A percentile compares a stretch with the other conserved stretches of the same genome.
phyloP scores from a whole-genome alignment of 1,140 invertebrate species.

The Plodia interpunctella region DNA sequence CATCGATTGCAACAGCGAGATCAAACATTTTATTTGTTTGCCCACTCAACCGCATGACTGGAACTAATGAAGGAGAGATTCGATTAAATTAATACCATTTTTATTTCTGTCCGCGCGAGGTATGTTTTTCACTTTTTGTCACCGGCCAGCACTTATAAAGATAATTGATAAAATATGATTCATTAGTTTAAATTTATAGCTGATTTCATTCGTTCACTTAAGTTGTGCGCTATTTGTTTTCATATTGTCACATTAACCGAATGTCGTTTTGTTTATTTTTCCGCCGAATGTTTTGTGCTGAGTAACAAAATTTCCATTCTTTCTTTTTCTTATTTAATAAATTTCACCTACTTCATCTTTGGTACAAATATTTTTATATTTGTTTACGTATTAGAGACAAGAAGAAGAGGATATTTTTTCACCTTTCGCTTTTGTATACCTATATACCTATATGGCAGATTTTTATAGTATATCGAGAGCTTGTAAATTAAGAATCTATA shows the following conservation, averaged over 20 bases:
- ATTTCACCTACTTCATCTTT: too few relatives aligned
- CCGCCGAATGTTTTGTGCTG: not conserved
- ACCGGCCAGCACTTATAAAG: slow-evolving; percentile 24
- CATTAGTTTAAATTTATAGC: slow-evolving; percentile 41
- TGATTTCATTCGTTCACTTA: slow-evolving; percentile 31
- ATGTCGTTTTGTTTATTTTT: slow-evolving; percentile 4
- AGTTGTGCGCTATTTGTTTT: slow-evolving; percentile 19
- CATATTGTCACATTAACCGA: slow-evolving; percentile 13
- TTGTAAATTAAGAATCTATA: too few relatives aligned
- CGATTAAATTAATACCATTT: slow-evolving; percentile 69
- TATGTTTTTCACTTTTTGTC: slow-evolving; percentile 23
- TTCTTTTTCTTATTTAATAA: too few relatives aligned
- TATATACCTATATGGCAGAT: too few relatives aligned
- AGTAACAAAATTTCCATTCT: too few relatives aligned
- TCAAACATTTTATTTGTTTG: slow-evolving; percentile 72
- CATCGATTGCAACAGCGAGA: slow-evolving; percentile 54
- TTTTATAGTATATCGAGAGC: too few relatives aligned
- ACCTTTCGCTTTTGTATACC: too few relatives aligned
- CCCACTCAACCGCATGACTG: slow-evolving; percentile 59
- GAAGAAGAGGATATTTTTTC: too few relatives aligned
- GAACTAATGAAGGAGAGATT: slow-evolving; percentile 71
- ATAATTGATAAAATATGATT: slow-evolving; percentile 44
- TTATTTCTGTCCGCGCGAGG: slow-evolving; percentile 49
- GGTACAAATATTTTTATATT: too few relatives aligned
- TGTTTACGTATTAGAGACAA: too few relatives aligned